These are phyloP conservation scores for Aviceda subcristata DNA, from an alignment of 2,113 vertebrate species.

Conservation along the genomic window DNA sequence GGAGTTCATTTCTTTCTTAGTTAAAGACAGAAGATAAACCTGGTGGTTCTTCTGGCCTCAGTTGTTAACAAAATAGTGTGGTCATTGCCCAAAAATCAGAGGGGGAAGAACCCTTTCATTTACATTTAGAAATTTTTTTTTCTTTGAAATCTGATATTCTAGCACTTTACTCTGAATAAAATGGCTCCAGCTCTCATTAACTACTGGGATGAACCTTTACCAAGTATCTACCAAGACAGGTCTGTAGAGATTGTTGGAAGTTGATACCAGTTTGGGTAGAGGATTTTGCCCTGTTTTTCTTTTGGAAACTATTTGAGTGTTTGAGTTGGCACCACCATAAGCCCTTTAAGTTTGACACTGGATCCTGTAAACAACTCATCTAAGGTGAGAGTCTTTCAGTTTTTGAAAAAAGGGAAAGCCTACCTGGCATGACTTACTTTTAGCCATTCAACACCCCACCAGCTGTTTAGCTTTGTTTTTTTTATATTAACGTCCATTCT, in stretches of 20 bases:
- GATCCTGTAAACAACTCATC: background rate
- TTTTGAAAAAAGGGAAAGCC: background rate
- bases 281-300: background rate
- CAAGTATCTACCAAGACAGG: background rate
- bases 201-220: background rate
- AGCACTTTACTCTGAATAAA: background rate
- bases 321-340: background rate
- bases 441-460: background rate
- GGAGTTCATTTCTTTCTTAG: background rate
- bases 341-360: background rate
- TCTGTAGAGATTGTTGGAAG: background rate
- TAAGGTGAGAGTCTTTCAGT: background rate
- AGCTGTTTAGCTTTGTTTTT: background rate
- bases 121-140: background rate
- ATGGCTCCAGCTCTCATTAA: background rate
- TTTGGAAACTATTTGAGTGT: background rate
- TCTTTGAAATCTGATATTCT: background rate
- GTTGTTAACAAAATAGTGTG: background rate
- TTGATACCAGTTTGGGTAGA: background rate
- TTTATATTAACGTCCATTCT: background rate
- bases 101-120: background rate
- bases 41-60: background rate
- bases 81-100: background rate
- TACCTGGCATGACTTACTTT: background rate
- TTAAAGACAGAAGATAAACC: background rate